A percentile compares a stretch with the other conserved stretches of the same genome.
These are phyloP conservation scores for Sebastes vulpes DNA, from an alignment of 2,797 vertebrate genomes.

Conservation along the genomic window DNA sequence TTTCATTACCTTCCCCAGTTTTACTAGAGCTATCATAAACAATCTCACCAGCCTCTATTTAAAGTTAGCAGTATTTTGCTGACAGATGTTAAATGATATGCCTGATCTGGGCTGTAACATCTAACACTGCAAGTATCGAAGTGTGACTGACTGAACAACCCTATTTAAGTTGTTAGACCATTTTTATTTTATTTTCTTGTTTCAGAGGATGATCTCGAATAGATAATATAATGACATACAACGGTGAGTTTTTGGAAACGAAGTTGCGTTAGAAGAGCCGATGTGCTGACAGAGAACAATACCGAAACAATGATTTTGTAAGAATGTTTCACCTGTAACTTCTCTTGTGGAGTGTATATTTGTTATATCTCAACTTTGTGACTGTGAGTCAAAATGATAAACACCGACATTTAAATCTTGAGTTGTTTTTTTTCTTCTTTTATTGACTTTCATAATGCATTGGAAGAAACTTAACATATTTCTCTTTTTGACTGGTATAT, in stretches of 20 bases:
- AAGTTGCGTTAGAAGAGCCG: not conserved
- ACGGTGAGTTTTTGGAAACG: not conserved
- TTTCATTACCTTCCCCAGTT: not conserved
- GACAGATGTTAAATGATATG: not conserved
- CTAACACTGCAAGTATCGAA: not conserved
- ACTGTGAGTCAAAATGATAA: conserved; percentile 25
- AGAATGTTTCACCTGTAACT: not conserved
- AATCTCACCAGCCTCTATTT: not conserved
- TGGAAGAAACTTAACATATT: not conserved
- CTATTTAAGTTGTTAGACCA: not conserved
- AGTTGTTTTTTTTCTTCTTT: not conserved
- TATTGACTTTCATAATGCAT: not conserved
- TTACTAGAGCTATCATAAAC: not conserved
- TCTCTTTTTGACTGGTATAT: not conserved
- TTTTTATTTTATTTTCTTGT: not conserved
- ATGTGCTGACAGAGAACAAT: not conserved
- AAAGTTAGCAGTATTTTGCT: not conserved
- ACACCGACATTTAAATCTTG: not conserved
- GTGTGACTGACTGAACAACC: not conserved
- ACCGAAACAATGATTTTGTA: not conserved
- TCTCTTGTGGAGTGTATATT: not conserved
- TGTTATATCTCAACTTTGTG: conserved; percentile 5
- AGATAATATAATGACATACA: not conserved
- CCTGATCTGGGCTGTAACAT: not conserved
- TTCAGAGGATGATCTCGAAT: not conserved